Base-by-base conservation (phyloP, 2,888 invertebrate species). In the Hemistola chrysoprasaria region DNA sequence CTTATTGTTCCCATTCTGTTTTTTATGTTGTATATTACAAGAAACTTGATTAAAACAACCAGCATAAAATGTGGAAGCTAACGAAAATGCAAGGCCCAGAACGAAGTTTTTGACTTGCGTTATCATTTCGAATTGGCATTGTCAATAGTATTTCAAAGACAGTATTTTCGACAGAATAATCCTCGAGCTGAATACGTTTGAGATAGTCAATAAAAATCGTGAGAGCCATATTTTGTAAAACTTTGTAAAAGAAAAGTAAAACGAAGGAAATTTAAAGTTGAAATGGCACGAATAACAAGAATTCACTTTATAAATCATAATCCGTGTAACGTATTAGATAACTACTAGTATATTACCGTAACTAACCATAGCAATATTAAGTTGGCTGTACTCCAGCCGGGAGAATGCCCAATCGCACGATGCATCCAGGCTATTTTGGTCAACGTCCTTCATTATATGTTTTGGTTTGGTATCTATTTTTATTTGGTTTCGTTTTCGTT, bases 361-460 rank as follows among this genome's bases (percentile, higher is more conserved):
- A 59, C 62, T 66, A 59, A 57, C 62, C 55, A 55, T 42, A 39
- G 47, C 36, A 2, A 4, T 16, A 3, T 2, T 16, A 3, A 16
- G 16, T 74, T 80, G 80, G 84, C 77, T 36, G 43, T 31, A 29
- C 29, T 73, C 83, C 84, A 84, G 56, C 42, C 53, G 62, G 60
- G 65, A 65, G 67, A 63, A 64, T 65, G 65, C 64, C 68, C 68
- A 66, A 65, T 71, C 74, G 73, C 73, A 73, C 65, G 77, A 76
- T 79, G 77, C 79, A 78, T 76, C 72, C 65, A 53, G 62, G 63
- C 69, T 82, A 82, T 83, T 84, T 77, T 67, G 53, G 75, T 68
- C 61, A 50, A 60, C 69, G 81, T 78, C 81, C 81, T 82, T 80
- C 78, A 63, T 60, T 61, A 63, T 78, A 75, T 75, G 69, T 78